Evolutionary conservation across 2,888 invertebrate genomes (phyloP).

Genomic region (Alentia gelatinosa): DNA sequence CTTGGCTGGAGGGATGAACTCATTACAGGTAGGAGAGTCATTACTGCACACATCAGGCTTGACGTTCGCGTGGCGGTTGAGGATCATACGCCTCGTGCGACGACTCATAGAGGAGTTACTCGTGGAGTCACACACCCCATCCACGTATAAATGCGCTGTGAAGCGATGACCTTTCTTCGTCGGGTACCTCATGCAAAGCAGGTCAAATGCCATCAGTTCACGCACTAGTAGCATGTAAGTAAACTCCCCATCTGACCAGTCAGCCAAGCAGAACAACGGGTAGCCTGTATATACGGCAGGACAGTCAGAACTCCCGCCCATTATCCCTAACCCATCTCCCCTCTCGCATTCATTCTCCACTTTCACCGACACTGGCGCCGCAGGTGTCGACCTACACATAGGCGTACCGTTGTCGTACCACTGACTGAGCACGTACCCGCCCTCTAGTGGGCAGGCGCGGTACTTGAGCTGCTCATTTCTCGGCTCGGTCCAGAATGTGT

Average conservation of each 20-base stretch:
- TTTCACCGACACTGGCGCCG: slow-evolving; percentile 13
- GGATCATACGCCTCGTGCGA: background rate
- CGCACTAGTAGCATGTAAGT: slow-evolving; percentile 22
- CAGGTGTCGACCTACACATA: background rate
- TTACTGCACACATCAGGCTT: slow-evolving; percentile 16
- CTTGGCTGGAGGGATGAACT: background rate
- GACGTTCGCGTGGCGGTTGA: background rate
- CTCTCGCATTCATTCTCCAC: slow-evolving; percentile 41
- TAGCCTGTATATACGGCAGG: slow-evolving; percentile 7
- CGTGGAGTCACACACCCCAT: slow-evolving; percentile 41
- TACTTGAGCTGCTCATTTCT: background rate
- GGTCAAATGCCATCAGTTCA: background rate
- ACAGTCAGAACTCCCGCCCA: background rate
- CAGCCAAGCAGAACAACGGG: slow-evolving; percentile 24
- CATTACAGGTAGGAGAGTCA: slow-evolving; percentile 34
- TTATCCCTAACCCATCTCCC: slow-evolving; percentile 43
- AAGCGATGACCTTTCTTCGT: background rate
- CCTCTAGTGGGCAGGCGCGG: slow-evolving; percentile 19
- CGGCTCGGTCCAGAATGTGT: slow-evolving; percentile 44
- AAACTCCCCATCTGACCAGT: slow-evolving; percentile 35
- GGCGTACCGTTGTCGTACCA: background rate
- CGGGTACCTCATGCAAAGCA: slow-evolving; percentile 30
- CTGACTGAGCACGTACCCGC: slow-evolving; percentile 32
- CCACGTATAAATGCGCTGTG: slow-evolving; percentile 11
- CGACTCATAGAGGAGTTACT: background rate